phyloP scores from a whole-genome alignment of 1,140 invertebrate species.

The Anastrepha ludens region DNA sequence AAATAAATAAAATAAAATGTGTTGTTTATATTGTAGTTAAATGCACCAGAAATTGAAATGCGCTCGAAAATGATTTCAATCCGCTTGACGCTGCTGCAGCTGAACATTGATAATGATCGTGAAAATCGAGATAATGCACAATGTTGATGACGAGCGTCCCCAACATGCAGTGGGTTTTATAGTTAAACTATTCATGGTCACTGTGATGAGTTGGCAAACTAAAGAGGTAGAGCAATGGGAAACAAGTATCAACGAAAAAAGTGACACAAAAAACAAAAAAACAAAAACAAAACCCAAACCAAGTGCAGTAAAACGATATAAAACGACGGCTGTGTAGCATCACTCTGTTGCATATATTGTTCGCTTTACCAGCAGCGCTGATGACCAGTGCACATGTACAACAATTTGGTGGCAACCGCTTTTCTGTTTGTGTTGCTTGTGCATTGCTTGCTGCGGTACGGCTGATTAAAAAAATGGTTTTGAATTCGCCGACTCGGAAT shows the following conservation, averaged over 20 bases:
- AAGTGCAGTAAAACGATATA: neutral
- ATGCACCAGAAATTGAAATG: too few species aligned
- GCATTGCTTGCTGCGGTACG: neutral
- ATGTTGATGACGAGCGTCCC: neutral
- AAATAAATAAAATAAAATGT: too few species aligned
- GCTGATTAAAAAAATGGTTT: slow-evolving; percentile 30
- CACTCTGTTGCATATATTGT: neutral
- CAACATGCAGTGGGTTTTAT: neutral
- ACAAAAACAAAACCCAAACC: neutral
- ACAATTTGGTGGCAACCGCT: neutral
- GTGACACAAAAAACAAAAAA: neutral
- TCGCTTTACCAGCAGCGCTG: neutral
- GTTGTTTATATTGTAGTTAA: too few species aligned
- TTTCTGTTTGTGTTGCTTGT: neutral
- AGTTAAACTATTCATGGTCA: neutral
- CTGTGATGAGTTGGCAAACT: neutral
- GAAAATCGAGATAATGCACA: neutral
- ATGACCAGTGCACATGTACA: neutral
- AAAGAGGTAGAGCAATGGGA: neutral
- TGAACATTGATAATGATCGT: slow-evolving; percentile 10
- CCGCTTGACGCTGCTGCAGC: neutral
- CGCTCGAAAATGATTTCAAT: neutral
- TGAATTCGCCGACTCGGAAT: neutral
- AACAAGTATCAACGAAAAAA: neutral
- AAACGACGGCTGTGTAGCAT: neutral